Base-by-base conservation (phyloP, 2,888 invertebrate genomes). In the Silvanus unidentatus region DNA sequence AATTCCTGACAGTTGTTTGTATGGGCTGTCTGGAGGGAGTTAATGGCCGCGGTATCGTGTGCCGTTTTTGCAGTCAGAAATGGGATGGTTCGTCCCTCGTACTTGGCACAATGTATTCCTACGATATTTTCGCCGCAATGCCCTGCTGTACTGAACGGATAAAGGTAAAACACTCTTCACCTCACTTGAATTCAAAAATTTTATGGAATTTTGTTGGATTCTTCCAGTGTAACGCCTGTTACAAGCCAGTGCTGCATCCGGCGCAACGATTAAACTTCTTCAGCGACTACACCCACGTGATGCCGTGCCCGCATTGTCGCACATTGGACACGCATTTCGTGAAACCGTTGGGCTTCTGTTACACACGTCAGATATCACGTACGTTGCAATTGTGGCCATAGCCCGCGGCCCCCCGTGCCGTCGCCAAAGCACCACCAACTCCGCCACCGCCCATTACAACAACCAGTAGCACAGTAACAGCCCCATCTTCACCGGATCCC, bases 81-180 rank as follows among this genome's bases (percentile, higher is more conserved):
- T 95, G 94, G 94, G 90, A 93, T 67, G 97, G 97, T 16, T 87
- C 91, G 15, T 88, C 92, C 41, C 80, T 97, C 50, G 90, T 97
- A 45, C 80, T 97, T 46, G 97, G 97, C 55, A 95, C 96, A 53
- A 95, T 97, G 92, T 98, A 98, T 76, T 90, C 94, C 48, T 98
- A 95, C 68, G 97, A 98, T 74, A 92, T 98, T 60, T 96, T 98
- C 72, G 97, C 97, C 69, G 94, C 96, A 49, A 90, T 88, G 75
- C 94, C 95, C 12, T 98, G 97, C 73, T 97, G 97, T 75, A 81
- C 86, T 66, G 92, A 93, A 66, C 81, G 96, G 60, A 80, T 95
- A 61, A 90, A 88, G 84, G 92, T 93, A 66, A 70, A 3, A 15
- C 13, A 16, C 13, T 12, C 13, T 9, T 35, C 13, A 37, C 5